phyloP scores from a whole-genome alignment of 2,888 invertebrate species.

The Ligdia adustata region DNA sequence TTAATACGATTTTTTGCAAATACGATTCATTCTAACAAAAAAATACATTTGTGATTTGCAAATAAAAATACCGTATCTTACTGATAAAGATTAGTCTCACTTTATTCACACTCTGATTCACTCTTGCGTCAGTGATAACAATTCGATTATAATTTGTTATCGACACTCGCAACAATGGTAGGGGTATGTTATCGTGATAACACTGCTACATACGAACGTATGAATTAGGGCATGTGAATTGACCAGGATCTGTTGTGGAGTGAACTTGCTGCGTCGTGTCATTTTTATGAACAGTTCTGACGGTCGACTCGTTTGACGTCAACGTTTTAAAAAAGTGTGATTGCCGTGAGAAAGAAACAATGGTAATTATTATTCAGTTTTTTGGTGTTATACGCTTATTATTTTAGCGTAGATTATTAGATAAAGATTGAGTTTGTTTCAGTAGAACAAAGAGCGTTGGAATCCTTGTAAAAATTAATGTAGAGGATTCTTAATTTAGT shows the following conservation, averaged over 20 bases:
- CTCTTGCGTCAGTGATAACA: constrained; percentile 26
- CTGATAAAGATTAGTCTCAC: constrained; percentile 3
- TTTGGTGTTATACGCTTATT: background rate
- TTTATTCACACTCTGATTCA: constrained; percentile 19
- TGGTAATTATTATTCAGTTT: constrained; percentile 62
- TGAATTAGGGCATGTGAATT: constrained; percentile 61
- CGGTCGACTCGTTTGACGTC: constrained; percentile 1
- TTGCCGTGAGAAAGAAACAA: constrained; percentile 40
- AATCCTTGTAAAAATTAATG: too few relatives aligned
- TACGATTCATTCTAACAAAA: too few relatives aligned
- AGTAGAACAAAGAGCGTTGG: too few relatives aligned
- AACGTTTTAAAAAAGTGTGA: constrained; percentile 7
- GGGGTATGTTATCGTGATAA: constrained; percentile 51
- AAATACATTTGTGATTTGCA: too few relatives aligned
- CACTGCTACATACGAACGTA: constrained; percentile 50
- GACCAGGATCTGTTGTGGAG: constrained; percentile 52
- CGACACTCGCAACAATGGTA: constrained; percentile 40
- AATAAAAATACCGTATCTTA: background rate
- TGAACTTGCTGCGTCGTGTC: constrained; percentile 29
- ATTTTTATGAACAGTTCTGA: constrained; percentile 27
- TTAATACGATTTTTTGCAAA: too few relatives aligned
- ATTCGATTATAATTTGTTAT: constrained; percentile 37
- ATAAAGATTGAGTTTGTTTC: too few relatives aligned
- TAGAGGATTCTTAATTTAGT: too few relatives aligned
- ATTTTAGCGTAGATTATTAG: too few relatives aligned